A percentile compares a stretch with the other conserved stretches of the same genome.
Evolutionary conservation across 2,888 invertebrate genomes (phyloP).

Genomic region (Drosophila melanosoma): DNA sequence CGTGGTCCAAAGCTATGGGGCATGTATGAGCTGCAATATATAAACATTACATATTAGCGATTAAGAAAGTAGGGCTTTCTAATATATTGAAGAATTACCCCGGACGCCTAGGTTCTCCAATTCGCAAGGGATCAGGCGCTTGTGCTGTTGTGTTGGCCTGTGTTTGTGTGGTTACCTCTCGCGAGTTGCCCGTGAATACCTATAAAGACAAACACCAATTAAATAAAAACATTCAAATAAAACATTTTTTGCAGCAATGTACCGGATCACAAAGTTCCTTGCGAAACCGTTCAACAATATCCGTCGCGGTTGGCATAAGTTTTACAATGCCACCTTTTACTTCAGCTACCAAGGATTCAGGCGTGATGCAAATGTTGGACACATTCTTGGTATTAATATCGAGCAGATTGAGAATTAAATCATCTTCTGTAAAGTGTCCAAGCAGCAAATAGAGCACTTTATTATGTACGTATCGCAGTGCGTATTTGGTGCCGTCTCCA

Average conservation of each 20-base stretch:
- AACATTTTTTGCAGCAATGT: conserved; percentile 3
- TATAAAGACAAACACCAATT: conserved; percentile 25
- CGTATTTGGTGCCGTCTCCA: conserved; percentile 87
- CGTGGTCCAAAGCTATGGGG: conserved; percentile 67
- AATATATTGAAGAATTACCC: conserved; percentile 46
- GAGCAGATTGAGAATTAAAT: conserved; percentile 89
- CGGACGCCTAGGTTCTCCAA: conserved; percentile 73
- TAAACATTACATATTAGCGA: background rate
- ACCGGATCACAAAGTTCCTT: conserved; percentile 89
- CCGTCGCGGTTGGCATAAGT: conserved; percentile 88
- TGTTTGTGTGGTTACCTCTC: conserved; percentile 83
- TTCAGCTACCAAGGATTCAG: conserved; percentile 86
- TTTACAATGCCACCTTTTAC: conserved; percentile 87
- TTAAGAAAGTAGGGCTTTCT: background rate
- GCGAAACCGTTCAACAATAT: conserved; percentile 87
- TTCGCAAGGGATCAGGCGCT: conserved; percentile 70
- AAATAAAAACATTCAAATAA: background rate
- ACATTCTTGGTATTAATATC: conserved; percentile 86
- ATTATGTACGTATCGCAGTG: conserved; percentile 90
- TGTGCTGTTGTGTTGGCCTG: conserved; percentile 19
- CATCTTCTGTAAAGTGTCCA: conserved; percentile 87
- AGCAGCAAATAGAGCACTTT: conserved; percentile 89
- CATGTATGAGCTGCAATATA: conserved; percentile 47
- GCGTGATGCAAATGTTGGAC: conserved; percentile 87
- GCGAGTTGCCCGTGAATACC: conserved; percentile 82